Conservation (phyloP, 2,797 vertebrate genomes). For the Euphonia xanthogaster region DNA sequence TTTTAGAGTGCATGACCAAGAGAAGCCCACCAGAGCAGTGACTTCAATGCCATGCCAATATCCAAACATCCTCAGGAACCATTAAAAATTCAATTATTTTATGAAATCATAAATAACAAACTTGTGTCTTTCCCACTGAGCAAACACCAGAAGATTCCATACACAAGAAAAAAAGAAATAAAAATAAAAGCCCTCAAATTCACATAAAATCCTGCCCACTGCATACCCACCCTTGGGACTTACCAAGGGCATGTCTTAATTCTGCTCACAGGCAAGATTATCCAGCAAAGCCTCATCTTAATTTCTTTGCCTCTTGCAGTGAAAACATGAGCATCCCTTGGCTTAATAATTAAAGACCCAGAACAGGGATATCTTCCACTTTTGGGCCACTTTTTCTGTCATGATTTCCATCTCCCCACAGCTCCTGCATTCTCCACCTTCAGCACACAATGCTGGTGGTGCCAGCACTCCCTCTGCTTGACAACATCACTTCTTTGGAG, state of each 20-base stretch:
- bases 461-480: neutral
- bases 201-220: neutral
- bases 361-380: neutral
- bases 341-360: neutral
- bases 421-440: neutral
- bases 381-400: neutral
- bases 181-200: neutral
- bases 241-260: neutral
- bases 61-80: neutral
- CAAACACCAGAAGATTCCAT: neutral
- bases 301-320: neutral
- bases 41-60: neutral
- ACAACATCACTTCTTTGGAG: neutral
- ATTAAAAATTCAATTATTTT: neutral
- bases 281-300: neutral
- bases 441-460: neutral
- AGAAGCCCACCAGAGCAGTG: neutral
- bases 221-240: neutral
- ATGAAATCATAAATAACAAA: neutral
- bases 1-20: neutral
- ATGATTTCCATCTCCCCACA: neutral
- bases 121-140: neutral
- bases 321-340: neutral
- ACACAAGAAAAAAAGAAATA: neutral
- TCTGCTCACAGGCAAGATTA: neutral